Percentiles rank a stretch among this genome's conserved stretches.
Evolutionary conservation across 1,140 invertebrate genomes (phyloP).

Genomic region (Ylistrum balloti): DNA sequence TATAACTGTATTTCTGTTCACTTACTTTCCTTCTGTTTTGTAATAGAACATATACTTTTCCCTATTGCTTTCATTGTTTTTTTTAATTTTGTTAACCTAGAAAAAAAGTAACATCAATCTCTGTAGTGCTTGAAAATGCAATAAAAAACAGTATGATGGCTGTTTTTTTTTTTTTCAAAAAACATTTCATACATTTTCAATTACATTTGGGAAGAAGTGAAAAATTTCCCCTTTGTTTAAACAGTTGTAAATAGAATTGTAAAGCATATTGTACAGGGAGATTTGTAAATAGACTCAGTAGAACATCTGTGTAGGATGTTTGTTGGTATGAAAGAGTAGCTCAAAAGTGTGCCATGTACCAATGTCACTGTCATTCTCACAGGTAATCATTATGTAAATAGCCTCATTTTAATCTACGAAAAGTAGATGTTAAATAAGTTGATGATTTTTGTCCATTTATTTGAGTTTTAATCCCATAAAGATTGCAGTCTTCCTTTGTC

Average conservation of each 20-base stretch:
- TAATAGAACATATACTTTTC: too few species aligned
- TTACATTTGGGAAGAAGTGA: not conserved
- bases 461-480: not conserved
- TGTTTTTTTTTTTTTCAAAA: not conserved
- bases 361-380: not conserved
- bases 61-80: too few species aligned
- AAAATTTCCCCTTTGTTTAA: not conserved
- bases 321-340: not conserved
- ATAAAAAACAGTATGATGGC: not conserved
- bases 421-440: not conserved
- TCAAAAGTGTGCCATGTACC: not conserved
- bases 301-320: not conserved
- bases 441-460: not conserved
- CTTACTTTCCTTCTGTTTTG: too few species aligned
- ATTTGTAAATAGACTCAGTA: slow-evolving; percentile 13
- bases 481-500: too few species aligned
- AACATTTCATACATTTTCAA: not conserved
- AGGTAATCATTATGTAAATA: not conserved
- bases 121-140: not conserved
- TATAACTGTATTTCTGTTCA: too few species aligned
- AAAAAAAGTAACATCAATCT: too few species aligned
- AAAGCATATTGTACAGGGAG: not conserved
- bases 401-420: not conserved
- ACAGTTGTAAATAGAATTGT: not conserved
- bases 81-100: too few species aligned